These are phyloP conservation scores for Diachrysia chrysitis DNA, from an alignment of 2,888 invertebrate genomes.

Conservation along the genomic window DNA sequence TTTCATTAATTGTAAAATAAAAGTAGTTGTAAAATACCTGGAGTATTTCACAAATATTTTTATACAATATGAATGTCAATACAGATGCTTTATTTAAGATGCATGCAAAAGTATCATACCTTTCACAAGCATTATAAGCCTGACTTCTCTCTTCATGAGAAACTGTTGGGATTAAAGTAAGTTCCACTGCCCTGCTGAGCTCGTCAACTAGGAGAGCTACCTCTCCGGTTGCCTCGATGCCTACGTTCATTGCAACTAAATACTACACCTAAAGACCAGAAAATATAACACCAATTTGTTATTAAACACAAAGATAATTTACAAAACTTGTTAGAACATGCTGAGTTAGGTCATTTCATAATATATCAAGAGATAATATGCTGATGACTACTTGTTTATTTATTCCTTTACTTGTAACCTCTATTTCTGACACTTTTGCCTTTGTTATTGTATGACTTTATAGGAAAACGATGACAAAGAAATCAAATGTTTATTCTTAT, in stretches of 20 bases:
- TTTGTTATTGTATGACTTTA: constrained; percentile 35
- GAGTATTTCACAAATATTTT: no score
- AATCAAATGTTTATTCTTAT: constrained; percentile 11
- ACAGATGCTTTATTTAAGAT: background rate
- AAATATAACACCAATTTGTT: constrained; percentile 2
- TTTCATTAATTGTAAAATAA: no score
- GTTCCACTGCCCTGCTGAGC: constrained; percentile 94
- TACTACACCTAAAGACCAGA: constrained; percentile 45
- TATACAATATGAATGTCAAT: background rate
- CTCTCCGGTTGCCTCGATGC: constrained; percentile 88
- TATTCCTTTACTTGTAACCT: constrained; percentile 32
- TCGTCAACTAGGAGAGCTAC: constrained; percentile 93
- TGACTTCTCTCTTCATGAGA: constrained; percentile 93
- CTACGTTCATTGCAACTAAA: constrained; percentile 78
- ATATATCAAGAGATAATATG: background rate
- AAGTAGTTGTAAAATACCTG: no score
- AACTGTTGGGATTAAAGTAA: constrained; percentile 94
- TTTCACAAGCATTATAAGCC: constrained; percentile 95
- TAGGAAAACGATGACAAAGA: constrained; percentile 33
- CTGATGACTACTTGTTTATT: constrained; percentile 20
- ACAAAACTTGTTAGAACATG: background rate
- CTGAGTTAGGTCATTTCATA: background rate
- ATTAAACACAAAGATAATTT: background rate
- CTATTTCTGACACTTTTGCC: constrained; percentile 32
- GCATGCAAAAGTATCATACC: constrained; percentile 63